Conservation (phyloP, 2,888 invertebrate species). For the Archaeoteleia sp. region DNA sequence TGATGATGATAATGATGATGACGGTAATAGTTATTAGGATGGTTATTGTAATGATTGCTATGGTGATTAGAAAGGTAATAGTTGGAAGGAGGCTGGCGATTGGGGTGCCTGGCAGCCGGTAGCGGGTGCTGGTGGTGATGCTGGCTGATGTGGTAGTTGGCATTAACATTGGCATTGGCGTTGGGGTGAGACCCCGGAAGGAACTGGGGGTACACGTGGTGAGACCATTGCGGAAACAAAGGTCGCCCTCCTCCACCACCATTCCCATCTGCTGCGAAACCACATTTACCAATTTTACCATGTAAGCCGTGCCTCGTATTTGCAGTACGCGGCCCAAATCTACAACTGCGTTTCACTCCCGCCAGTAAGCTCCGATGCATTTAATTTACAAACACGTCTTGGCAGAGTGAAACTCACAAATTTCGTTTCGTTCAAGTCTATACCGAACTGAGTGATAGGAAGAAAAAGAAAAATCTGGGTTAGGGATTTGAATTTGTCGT, state of each 20-base stretch:
- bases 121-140: constrained; percentile 76
- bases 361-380: constrained; percentile 12
- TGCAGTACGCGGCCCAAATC: not conserved
- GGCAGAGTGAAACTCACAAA: constrained; percentile 2
- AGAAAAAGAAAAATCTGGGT: too few species aligned
- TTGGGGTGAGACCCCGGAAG: constrained; percentile 92
- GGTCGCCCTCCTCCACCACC: constrained; percentile 82
- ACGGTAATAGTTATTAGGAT: constrained; percentile 78
- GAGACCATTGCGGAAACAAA: constrained; percentile 95
- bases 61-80: constrained; percentile 77
- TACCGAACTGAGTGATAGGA: too few species aligned
- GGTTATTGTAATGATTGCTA: constrained; percentile 77
- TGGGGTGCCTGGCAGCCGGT: constrained; percentile 76
- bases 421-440: too few species aligned
- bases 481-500: too few species aligned
- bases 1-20: too few species aligned
- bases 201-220: constrained; percentile 96
- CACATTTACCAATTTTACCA: constrained; percentile 71
- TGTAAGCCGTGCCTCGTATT: constrained; percentile 58
- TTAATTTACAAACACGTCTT: too few species aligned
- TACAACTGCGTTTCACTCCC: constrained; percentile 18
- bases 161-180: constrained; percentile 76
- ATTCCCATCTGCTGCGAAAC: constrained; percentile 74
- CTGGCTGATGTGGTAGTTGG: constrained; percentile 75
- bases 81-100: constrained; percentile 74